A percentile compares a stretch with the other conserved stretches of the same genome.
phyloP scores from a whole-genome alignment of 1,140 invertebrate genomes.

The Drosophila prosaltans region DNA sequence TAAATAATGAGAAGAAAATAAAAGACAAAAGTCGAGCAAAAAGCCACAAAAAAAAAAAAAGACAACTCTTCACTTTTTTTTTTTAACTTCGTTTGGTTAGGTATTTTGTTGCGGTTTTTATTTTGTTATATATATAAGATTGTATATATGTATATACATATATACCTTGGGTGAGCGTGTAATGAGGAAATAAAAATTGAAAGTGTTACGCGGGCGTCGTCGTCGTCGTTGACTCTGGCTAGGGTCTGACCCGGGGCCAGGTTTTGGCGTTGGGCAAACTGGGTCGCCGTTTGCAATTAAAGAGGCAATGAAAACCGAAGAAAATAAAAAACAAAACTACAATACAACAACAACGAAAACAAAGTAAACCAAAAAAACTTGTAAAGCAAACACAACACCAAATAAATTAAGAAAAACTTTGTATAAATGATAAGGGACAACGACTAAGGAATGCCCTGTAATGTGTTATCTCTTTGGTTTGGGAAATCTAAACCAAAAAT shows the following conservation, averaged over 20 bases:
- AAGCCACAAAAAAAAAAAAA: constrained; percentile 39
- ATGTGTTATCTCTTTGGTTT: too few species aligned
- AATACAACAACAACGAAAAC: neutral
- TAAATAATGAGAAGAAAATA: constrained; percentile 58
- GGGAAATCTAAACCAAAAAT: too few species aligned
- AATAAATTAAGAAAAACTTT: constrained; percentile 57
- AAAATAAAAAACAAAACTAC: constrained; percentile 28
- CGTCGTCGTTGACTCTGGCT: constrained; percentile 47
- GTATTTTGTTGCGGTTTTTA: constrained; percentile 35
- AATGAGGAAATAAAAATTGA: constrained; percentile 78
- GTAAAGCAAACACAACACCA: constrained; percentile 36
- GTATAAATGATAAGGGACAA: neutral
- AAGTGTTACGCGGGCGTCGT: constrained; percentile 71
- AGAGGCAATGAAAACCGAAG: constrained; percentile 64
- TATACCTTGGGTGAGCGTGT: constrained; percentile 44
- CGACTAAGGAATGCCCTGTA: neutral
- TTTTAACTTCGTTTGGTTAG: constrained; percentile 12
- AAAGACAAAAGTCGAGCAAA: constrained; percentile 35
- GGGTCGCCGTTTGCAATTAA: constrained; percentile 73
- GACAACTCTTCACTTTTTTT: constrained; percentile 56
- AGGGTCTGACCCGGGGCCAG: constrained; percentile 57
- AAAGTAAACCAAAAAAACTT: constrained; percentile 21
- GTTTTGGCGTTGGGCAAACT: constrained; percentile 40
- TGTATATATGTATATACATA: constrained; percentile 31
- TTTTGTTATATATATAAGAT: constrained; percentile 21